Evolutionary conservation across 2,888 invertebrate genomes (phyloP).

Genomic region (Brachyptera putata): DNA sequence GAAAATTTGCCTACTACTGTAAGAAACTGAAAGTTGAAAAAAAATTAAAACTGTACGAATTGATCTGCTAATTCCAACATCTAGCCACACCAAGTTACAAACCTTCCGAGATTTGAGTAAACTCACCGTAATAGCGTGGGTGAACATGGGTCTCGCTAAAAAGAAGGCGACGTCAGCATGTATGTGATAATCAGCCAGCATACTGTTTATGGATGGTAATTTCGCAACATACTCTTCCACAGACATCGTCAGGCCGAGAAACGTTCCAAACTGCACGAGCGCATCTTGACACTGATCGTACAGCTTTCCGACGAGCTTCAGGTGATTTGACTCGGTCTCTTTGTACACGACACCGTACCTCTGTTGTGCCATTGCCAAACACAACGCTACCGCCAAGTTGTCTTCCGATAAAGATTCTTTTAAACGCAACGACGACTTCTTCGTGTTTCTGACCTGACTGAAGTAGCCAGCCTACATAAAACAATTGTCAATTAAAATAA

Average conservation of each 20-base stretch:
- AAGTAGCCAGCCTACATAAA: conserved; percentile 92
- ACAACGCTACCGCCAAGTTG: conserved; percentile 88
- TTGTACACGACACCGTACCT: conserved; percentile 90
- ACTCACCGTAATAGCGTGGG: conserved; percentile 76
- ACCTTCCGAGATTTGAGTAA: too few relatives aligned
- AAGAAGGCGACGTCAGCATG: conserved; percentile 98
- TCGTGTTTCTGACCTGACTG: conserved; percentile 93
- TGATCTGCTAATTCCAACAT: too few relatives aligned
- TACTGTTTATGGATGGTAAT: conserved; percentile 80
- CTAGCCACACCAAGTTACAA: too few relatives aligned
- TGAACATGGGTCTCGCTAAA: conserved; percentile 86
- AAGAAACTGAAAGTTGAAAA: too few relatives aligned
- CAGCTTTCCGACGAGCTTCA: conserved; percentile 78
- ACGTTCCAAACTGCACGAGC: conserved; percentile 94
- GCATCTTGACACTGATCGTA: conserved; percentile 95
- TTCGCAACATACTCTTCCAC: conserved; percentile 91
- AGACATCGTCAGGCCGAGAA: conserved; percentile 87
- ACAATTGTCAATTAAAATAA: too few relatives aligned
- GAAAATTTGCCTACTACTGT: too few relatives aligned
- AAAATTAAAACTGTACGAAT: too few relatives aligned
- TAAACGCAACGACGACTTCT: conserved; percentile 88
- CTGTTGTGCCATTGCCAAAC: conserved; percentile 94
- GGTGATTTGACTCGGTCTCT: conserved; percentile 68
- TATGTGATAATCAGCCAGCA: conserved; percentile 88
- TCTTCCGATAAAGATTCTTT: conserved; percentile 94